Conservation (phyloP, 2,888 invertebrate genomes). For the Campoplex capitator region DNA sequence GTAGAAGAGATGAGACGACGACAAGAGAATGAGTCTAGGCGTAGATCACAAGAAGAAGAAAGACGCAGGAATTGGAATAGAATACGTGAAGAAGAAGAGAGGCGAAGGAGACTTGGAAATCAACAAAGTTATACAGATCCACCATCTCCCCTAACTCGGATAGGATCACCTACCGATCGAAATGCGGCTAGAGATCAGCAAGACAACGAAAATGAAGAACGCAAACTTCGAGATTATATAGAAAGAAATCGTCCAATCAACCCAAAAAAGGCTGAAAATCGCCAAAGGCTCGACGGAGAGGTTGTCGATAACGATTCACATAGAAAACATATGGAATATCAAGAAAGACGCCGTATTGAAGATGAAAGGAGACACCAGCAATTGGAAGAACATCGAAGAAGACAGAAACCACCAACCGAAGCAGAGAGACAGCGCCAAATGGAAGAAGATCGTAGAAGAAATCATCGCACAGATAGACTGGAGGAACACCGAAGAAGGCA, state of each 20-base stretch:
- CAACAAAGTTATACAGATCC: conserved; percentile 43
- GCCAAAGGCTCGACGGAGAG: conserved; percentile 35
- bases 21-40: conserved; percentile 51
- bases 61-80: conserved; percentile 65
- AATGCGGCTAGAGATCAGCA: conserved; percentile 32
- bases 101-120: conserved; percentile 52
- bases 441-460: conserved; percentile 45
- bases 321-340: conserved; percentile 34
- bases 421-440: conserved; percentile 12
- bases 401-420: conserved; percentile 16
- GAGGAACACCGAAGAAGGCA: conserved; percentile 57
- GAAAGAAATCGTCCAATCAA: conserved; percentile 74
- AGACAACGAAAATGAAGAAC: conserved; percentile 37
- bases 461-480: conserved; percentile 16
- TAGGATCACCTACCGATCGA: conserved; percentile 41
- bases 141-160: conserved; percentile 56
- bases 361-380: conserved; percentile 46
- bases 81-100: conserved; percentile 61
- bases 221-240: conserved; percentile 72
- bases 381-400: conserved; percentile 33
- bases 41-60: conserved; percentile 42
- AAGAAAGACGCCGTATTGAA: conserved; percentile 26
- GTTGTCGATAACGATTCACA: conserved; percentile 36
- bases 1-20: conserved; percentile 66
- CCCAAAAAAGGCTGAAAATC: conserved; percentile 28